phyloP scores from a whole-genome alignment of 2,797 vertebrate species.

The Rhinella marina region DNA sequence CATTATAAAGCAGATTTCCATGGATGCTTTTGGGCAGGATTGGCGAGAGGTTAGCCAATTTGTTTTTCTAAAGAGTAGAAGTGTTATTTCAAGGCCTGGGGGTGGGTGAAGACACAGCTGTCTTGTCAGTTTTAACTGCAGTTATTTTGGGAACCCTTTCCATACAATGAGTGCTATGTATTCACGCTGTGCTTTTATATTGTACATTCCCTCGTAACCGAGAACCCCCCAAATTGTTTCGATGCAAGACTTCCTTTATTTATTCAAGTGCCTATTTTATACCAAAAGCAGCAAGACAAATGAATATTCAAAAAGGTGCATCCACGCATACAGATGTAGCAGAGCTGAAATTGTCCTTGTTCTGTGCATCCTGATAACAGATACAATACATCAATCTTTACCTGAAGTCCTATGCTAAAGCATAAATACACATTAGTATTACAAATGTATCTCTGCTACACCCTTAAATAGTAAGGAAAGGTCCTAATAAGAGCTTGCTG shows the following conservation, averaged over 20 bases:
- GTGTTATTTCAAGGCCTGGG: constrained; percentile 75
- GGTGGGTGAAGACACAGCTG: constrained; percentile 74
- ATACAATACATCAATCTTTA: no score
- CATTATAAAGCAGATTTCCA: background rate
- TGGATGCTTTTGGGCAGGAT: constrained; percentile 23
- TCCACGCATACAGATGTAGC: background rate
- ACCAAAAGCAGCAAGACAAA: no score
- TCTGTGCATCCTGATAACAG: background rate
- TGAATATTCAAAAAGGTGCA: no score
- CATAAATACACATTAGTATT: no score
- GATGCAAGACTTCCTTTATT: background rate
- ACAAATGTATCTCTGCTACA: no score
- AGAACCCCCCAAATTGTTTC: background rate
- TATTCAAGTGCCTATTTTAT: background rate
- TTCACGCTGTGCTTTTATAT: constrained; percentile 1
- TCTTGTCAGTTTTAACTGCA: constrained; percentile 78
- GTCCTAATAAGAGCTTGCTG: no score
- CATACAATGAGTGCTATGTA: constrained; percentile 57
- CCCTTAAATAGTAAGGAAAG: no score
- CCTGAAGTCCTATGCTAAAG: no score
- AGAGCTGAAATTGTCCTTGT: background rate
- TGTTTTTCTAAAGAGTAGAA: constrained; percentile 74
- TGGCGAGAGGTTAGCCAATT: constrained; percentile 70
- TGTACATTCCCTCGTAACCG: background rate
- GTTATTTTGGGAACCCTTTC: constrained; percentile 76